Evolutionary conservation across 2,797 vertebrate species (phyloP).

Genomic region (Muraenolepis orangiensis): DNA sequence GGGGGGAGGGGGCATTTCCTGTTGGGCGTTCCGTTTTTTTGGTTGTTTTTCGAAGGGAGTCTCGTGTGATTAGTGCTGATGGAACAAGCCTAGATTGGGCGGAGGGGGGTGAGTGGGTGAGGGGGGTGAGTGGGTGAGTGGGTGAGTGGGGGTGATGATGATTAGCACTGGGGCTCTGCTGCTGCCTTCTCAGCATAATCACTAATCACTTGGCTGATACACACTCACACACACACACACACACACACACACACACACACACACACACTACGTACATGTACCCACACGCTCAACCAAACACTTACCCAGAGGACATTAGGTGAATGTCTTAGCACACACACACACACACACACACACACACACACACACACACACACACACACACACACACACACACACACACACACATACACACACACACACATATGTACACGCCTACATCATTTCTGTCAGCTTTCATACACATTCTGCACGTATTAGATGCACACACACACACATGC

Average conservation of each 20-base stretch:
- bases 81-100: conserved; percentile 23
- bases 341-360: neutral
- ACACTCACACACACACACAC: conserved; percentile 20
- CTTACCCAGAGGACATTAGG: conserved; percentile 1
- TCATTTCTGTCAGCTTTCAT: neutral
- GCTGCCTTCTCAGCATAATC: conserved; percentile 74
- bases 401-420: neutral
- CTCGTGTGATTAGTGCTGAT: conserved; percentile 61
- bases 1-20: neutral
- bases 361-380: neutral
- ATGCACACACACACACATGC: conserved; percentile 9
- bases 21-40: no score
- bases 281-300: neutral
- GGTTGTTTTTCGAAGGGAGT: conserved; percentile 43
- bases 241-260: conserved; percentile 9
- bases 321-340: neutral
- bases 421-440: neutral
- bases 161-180: conserved; percentile 65
- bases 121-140: conserved; percentile 16
- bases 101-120: conserved; percentile 16
- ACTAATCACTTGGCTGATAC: conserved; percentile 64
- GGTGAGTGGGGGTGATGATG: conserved; percentile 34
- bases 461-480: neutral
- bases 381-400: neutral
- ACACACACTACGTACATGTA: conserved; percentile 43